These are phyloP conservation scores for Oenanthe melanoleuca DNA, from an alignment of 2,113 vertebrate genomes.

Conservation along the genomic window DNA sequence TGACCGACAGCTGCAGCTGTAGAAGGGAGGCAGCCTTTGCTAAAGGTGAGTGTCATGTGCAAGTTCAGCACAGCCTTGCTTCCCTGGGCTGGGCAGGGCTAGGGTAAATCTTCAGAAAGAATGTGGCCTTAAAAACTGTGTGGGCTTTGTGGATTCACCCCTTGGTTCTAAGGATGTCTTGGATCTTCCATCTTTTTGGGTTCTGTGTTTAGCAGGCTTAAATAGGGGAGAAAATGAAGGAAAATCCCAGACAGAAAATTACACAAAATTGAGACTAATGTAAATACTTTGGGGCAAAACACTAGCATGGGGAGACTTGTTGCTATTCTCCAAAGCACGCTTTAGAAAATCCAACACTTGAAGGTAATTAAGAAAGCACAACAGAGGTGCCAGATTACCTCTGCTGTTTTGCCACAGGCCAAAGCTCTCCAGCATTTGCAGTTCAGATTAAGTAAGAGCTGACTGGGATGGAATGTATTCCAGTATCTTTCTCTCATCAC, in stretches of 20 bases:
- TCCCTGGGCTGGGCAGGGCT: neutral
- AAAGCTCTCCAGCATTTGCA: neutral
- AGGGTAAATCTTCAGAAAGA: neutral
- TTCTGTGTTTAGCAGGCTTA: neutral
- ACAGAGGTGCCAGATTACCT: neutral
- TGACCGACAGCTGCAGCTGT: accelerated
- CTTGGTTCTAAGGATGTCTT: neutral
- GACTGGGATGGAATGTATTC: neutral
- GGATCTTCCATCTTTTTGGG: neutral
- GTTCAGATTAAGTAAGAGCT: neutral
- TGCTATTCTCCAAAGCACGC: neutral
- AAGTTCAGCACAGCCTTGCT: neutral
- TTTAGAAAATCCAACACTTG: neutral
- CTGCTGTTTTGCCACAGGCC: neutral
- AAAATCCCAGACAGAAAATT: neutral
- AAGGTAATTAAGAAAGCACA: neutral
- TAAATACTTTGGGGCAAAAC: neutral
- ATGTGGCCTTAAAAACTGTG: neutral
- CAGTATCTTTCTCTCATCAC: neutral
- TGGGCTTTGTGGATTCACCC: neutral
- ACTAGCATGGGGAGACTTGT: neutral
- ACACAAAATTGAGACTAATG: neutral
- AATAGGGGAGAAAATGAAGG: neutral
- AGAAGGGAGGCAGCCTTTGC: neutral
- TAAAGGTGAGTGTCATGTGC: accelerated